Percentiles rank a stretch among this genome's conserved stretches.
These are phyloP conservation scores for Phylloscopus collybita DNA, from an alignment of 2,797 vertebrate species.

Conservation along the genomic window DNA sequence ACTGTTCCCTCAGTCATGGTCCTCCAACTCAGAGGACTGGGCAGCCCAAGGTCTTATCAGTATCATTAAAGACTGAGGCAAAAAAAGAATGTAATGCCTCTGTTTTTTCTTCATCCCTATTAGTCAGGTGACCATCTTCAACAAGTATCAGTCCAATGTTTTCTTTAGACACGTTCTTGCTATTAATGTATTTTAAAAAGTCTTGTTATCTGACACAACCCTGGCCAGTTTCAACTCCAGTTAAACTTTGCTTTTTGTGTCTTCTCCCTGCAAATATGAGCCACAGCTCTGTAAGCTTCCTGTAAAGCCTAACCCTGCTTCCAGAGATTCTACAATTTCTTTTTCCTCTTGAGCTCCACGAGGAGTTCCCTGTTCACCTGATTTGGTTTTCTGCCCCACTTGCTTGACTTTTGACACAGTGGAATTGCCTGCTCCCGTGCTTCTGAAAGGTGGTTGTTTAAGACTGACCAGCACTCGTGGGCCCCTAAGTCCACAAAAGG, in stretches of 20 bases:
- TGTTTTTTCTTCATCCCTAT: not conserved
- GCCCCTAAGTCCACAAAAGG: not conserved
- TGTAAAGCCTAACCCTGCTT: not conserved
- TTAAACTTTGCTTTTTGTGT: not conserved
- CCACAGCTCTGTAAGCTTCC: not conserved
- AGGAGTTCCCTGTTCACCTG: not conserved
- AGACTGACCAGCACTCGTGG: not conserved
- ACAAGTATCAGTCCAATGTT: not conserved
- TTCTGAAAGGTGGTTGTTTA: not conserved
- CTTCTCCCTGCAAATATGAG: not conserved
- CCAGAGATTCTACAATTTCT: not conserved
- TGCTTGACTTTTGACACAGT: not conserved
- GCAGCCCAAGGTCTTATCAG: not conserved
- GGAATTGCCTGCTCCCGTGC: not conserved
- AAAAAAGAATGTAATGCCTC: not conserved
- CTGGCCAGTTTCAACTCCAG: not conserved
- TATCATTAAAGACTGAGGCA: not conserved
- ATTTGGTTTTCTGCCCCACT: not conserved
- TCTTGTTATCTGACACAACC: not conserved
- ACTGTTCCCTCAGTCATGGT: not conserved
- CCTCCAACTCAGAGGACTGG: not conserved
- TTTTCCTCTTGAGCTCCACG: not conserved
- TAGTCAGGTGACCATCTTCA: not conserved
- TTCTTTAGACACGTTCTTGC: not conserved
- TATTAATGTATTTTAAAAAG: not conserved